Evolutionary conservation across 2,888 invertebrate genomes (phyloP), one percentile per base, ranked within the genome.

Genomic region (Pollenia angustigena): DNA sequence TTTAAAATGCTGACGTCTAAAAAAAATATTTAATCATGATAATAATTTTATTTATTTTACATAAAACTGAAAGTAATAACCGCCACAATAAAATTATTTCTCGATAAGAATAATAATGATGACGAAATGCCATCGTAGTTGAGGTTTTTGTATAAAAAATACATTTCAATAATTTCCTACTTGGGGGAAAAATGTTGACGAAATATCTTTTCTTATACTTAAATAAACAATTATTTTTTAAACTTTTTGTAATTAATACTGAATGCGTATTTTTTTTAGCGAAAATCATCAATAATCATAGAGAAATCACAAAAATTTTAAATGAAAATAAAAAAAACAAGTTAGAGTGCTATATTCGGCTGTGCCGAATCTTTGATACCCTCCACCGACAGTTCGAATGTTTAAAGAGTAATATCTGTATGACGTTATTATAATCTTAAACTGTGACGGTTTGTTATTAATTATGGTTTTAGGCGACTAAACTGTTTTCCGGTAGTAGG

Each of bases 1-100:
- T 56, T 56, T 60, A 78, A 48, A 48, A 52, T 75, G 76, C 50
- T 80, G 80, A 72, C 80, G 66, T 62, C 48, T 50, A 9, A 42
- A 60, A 62, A 16, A 81, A 62, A 2, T 48, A 18, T 74, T 74
- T 46, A 40, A 50, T 74, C 48, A 48, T 60, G 58, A 74, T 60
- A 60, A 48, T 48, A 46, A 72, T 46, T 58, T 14, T 60, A 40
- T 46, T 16, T 72, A 32, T 46, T 74, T 7, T 40, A 16, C 11
- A 74, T 60, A 74, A 74, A 60, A 48, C 7, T 7, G 50, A 60
- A 60, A 74, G 74, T 60, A 60, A 52, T n/a, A 60, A 56, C 76
- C 54, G 46, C 44, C 42, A 56, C 60, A 42, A 58, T 69, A 54
- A 23, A 23, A 60, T 66, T 54, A 50, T 74, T 74, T 74, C n/a